These are phyloP conservation scores for Diaphora mendica DNA, from an alignment of 2,888 invertebrate genomes.

Conservation along the genomic window DNA sequence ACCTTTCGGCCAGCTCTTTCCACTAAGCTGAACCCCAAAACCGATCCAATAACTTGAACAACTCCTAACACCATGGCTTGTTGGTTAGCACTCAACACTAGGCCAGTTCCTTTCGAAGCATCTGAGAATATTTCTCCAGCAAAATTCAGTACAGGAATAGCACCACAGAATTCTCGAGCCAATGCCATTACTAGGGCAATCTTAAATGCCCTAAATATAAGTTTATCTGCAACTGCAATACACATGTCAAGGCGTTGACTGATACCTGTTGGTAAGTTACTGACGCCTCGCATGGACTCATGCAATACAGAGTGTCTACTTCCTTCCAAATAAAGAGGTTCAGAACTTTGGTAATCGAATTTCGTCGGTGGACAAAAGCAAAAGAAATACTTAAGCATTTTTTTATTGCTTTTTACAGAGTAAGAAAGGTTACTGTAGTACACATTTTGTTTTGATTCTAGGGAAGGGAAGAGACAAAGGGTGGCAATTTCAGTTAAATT, in stretches of 20 bases:
- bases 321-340: no score
- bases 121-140: slow-evolving; percentile 76
- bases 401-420: no score
- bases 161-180: slow-evolving; percentile 75
- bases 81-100: slow-evolving; percentile 73
- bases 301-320: no score
- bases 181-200: slow-evolving; percentile 68
- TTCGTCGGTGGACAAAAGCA: no score
- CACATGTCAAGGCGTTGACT: not conserved
- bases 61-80: slow-evolving; percentile 79
- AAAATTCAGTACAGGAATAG: slow-evolving; percentile 75
- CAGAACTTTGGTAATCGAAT: no score
- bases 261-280: no score
- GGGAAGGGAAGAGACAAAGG: no score
- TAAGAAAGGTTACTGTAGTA: no score
- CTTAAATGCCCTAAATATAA: slow-evolving; percentile 71
- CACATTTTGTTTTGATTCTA: no score
- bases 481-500: no score
- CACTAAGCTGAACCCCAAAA: slow-evolving; percentile 69
- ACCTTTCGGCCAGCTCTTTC: slow-evolving; percentile 79
- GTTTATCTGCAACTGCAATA: slow-evolving; percentile 70
- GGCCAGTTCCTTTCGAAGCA: slow-evolving; percentile 61
- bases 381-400: no score
- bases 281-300: no score
- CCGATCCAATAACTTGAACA: slow-evolving; percentile 74